Conservation (phyloP, 1,140 invertebrate species). For the Lepidurus couesii region DNA sequence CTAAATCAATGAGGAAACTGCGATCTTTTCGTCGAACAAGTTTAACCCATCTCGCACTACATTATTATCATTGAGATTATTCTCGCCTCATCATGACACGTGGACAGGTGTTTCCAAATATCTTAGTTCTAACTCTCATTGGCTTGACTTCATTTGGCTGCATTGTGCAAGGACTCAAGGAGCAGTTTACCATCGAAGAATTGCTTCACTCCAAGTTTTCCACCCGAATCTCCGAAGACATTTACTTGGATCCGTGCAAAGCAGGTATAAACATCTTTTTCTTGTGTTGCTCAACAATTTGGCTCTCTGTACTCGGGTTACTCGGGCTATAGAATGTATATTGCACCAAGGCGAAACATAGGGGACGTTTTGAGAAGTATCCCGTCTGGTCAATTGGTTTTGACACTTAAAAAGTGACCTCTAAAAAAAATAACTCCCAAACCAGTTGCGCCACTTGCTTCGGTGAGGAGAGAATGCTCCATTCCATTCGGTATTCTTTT, state of each 20-base stretch:
- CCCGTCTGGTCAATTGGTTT: conserved; percentile 8
- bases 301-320: background rate
- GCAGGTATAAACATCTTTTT: conserved; percentile 56
- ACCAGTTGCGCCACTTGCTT: conserved; percentile 3
- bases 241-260: conserved; percentile 78
- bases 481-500: background rate
- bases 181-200: conserved; percentile 60
- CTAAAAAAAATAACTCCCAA: conserved; percentile 16
- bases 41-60: background rate
- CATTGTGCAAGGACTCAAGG: conserved; percentile 10
- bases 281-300: background rate
- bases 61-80: background rate
- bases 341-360: background rate
- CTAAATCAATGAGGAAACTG: background rate
- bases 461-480: background rate
- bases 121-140: background rate
- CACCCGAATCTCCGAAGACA: conserved; percentile 61
- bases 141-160: background rate
- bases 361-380: background rate
- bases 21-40: background rate
- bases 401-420: conserved; percentile 19
- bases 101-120: background rate
- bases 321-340: conserved; percentile 22
- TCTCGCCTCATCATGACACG: conserved; percentile 7
- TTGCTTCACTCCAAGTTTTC: conserved; percentile 58